Evolutionary conservation across 2,797 vertebrate genomes (phyloP).

Genomic region (Loriculus beryllinus): DNA sequence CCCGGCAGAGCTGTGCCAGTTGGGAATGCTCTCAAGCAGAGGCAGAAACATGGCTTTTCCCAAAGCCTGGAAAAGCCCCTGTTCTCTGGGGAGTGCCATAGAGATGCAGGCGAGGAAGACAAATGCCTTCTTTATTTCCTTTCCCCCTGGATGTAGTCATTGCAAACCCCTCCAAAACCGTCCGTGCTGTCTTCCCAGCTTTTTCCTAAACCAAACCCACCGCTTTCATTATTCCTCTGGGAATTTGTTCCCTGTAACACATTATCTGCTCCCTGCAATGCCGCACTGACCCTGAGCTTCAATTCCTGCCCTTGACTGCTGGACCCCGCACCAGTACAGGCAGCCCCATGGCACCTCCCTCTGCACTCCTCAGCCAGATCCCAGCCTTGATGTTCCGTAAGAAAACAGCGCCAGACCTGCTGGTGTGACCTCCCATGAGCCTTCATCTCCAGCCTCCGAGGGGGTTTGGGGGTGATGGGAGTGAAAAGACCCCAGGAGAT

Average conservation of each 20-base stretch:
- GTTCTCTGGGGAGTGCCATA: neutral
- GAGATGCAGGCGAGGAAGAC: neutral
- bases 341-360: rapidly evolving
- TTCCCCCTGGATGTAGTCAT: neutral
- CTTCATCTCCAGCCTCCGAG: rapidly evolving
- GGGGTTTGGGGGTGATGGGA: neutral
- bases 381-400: neutral
- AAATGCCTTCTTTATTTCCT: neutral
- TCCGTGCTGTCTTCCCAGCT: neutral
- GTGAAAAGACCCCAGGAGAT: neutral
- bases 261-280: neutral
- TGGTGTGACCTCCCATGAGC: rapidly evolving
- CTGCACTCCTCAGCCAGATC: neutral
- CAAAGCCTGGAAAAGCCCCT: neutral
- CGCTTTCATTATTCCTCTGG: neutral
- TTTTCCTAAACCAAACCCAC: neutral
- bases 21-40: neutral
- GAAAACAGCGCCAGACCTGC: neutral
- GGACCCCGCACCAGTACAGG: rapidly evolving
- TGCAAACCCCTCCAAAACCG: neutral
- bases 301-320: neutral
- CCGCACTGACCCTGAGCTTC: neutral
- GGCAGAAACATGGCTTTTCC: neutral
- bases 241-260: neutral
- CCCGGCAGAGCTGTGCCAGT: rapidly evolving